phyloP scores from a whole-genome alignment of 2,888 invertebrate genomes.

The Laothoe populi region DNA sequence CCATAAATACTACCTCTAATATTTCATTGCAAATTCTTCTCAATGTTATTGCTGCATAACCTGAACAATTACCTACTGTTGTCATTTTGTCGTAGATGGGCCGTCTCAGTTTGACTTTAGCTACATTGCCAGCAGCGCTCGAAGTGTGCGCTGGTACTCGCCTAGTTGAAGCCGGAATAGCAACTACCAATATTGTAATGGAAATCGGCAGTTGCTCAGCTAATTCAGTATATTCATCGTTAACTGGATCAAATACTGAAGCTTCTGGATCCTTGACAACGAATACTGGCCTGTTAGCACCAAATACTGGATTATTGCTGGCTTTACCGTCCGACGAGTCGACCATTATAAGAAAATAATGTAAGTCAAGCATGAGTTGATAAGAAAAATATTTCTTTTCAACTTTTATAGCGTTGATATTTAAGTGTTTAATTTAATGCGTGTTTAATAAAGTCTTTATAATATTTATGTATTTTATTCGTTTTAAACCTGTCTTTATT shows the following conservation, averaged over 20 bases:
- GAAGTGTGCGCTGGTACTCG: constrained; percentile 68
- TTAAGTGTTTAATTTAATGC: neutral
- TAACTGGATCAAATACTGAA: constrained; percentile 43
- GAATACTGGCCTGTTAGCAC: neutral
- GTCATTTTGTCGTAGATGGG: constrained; percentile 54
- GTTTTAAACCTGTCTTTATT: too few species aligned
- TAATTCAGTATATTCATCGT: constrained; percentile 50
- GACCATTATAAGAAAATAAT: neutral
- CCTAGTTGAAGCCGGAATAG: constrained; percentile 62
- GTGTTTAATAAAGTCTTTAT: neutral
- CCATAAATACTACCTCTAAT: neutral
- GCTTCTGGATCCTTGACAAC: neutral
- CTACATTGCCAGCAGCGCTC: constrained; percentile 63
- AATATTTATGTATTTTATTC: neutral
- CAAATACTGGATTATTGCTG: neutral
- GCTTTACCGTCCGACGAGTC: neutral
- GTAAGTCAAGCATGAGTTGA: too few species aligned
- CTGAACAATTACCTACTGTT: too few species aligned
- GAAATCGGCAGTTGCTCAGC: constrained; percentile 69
- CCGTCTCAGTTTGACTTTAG: constrained; percentile 64
- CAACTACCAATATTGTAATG: constrained; percentile 63
- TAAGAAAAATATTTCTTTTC: neutral
- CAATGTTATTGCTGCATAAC: neutral
- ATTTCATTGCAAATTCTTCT: neutral
- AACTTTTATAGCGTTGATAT: neutral